A percentile compares a stretch with the other conserved stretches of the same genome.
phyloP scores from a whole-genome alignment of 1,140 invertebrate genomes.

The Oncopeltus fasciatus region DNA sequence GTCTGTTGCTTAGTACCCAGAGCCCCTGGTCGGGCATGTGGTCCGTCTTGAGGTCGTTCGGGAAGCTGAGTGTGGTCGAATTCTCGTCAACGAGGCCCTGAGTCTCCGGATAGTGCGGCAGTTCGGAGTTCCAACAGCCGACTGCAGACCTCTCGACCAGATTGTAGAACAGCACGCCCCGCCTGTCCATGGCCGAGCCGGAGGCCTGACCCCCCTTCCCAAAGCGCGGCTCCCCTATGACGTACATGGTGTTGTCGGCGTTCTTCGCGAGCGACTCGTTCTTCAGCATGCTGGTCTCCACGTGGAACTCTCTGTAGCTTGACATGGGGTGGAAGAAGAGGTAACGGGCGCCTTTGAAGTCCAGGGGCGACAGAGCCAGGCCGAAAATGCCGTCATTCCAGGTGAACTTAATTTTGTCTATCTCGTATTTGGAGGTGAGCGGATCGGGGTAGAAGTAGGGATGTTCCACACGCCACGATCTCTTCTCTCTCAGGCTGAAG shows the following conservation, averaged over 20 bases:
- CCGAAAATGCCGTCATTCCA: constrained; percentile 72
- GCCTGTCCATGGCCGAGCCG: constrained; percentile 48
- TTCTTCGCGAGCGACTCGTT: constrained; percentile 37
- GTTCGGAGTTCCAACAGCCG: constrained; percentile 57
- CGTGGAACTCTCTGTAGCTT: constrained; percentile 56
- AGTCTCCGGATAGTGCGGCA: constrained; percentile 34
- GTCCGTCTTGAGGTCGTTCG: constrained; percentile 63
- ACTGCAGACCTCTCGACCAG: constrained; percentile 55
- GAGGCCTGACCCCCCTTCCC: constrained; percentile 51
- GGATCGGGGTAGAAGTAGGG: constrained; percentile 65
- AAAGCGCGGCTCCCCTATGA: constrained; percentile 35
- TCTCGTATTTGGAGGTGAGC: constrained; percentile 44
- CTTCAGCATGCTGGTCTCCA: constrained; percentile 44
- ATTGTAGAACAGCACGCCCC: constrained; percentile 62
- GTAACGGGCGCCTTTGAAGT: constrained; percentile 37
- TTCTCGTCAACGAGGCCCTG: constrained; percentile 43
- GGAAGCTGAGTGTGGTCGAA: constrained; percentile 48
- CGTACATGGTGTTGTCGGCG: constrained; percentile 22
- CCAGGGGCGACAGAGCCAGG: constrained; percentile 45
- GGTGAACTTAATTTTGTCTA: constrained; percentile 58
- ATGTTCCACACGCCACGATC: constrained; percentile 56
- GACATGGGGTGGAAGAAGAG: constrained; percentile 68
- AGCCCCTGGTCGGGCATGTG: constrained; percentile 46
- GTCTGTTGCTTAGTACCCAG: constrained; percentile 56
- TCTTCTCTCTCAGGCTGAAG: constrained; percentile 45